phyloP scores from a whole-genome alignment of 2,797 vertebrate species.

The Takifugu ocellatus region DNA sequence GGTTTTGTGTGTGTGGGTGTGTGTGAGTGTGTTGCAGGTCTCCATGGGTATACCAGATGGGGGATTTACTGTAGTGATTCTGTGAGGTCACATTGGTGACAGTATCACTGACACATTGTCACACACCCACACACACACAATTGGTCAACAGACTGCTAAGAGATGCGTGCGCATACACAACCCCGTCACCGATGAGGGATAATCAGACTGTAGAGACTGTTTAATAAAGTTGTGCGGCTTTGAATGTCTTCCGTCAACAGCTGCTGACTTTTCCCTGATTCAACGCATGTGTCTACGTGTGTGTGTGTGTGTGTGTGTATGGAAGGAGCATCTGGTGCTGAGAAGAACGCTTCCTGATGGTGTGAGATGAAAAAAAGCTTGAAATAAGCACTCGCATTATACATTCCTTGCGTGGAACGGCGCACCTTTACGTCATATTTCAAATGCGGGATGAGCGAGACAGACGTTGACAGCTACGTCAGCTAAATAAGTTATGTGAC shows the following conservation, averaged over 20 bases:
- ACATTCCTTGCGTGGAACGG: no score
- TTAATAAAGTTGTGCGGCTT: constrained; percentile 64
- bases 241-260: constrained; percentile 52
- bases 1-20: constrained; percentile 22
- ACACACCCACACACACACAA: constrained; percentile 4
- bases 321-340: constrained; percentile 48
- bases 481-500: no score
- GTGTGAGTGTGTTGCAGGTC: constrained; percentile 40
- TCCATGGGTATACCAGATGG: constrained; percentile 69
- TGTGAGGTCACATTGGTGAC: constrained; percentile 67
- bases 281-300: constrained; percentile 26
- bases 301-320: constrained; percentile 24
- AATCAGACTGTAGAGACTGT: constrained; percentile 49
- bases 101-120: constrained; percentile 35
- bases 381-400: no score
- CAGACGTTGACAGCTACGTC: no score
- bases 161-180: constrained; percentile 8
- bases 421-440: no score
- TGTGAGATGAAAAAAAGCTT: constrained; percentile 3
- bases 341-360: constrained; percentile 35
- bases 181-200: constrained; percentile 35
- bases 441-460: no score
- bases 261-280: constrained; percentile 55
- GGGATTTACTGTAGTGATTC: constrained; percentile 62
- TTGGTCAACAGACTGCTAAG: constrained; percentile 30